Evolutionary conservation across 1,140 invertebrate genomes (phyloP), one percentile per base, ranked within the genome.

Genomic region (Drosophila busckii): DNA sequence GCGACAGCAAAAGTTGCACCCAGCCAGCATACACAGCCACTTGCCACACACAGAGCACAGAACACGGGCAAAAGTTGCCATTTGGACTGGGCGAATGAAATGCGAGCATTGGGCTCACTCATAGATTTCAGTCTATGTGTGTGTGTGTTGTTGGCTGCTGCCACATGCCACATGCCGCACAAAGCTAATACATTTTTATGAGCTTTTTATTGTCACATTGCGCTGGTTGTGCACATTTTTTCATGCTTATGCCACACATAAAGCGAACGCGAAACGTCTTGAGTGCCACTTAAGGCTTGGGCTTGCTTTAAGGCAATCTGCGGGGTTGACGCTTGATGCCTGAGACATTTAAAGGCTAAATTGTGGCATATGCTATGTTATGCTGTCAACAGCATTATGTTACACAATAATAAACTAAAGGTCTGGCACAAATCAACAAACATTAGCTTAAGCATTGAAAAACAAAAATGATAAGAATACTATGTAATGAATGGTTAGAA

Each of bases 131-230:
- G 31, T 37, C 35, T 41, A 4, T 15, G 28, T 29, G 35, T 34
- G 20, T 34, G 38, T 40, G 17, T 15, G 26, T 8, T 2, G 9
- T 45, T 15, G 10, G 7, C n/a, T 35, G 17, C 4, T 71, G 40
- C 58, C 46, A 23, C 49, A 25, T 13, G 25, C 28, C 56, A 34
- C 56, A 40, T 25, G 20, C 31, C 31, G 28, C 28, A 19, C 19
- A n/a, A n/a, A 56, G 65, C 67, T 71, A 80, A 78, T 78, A 80
- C 56, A 76, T 63, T 78, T 80, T 78, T 80, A 78, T 78, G 73
- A 64, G 71, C 64, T 64, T 80, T 76, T 76, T 76, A 78, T 78
- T 76, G 71, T 71, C 66, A 59, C 71, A 78, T 70, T 70, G 69
- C 73, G 71, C 71, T 76, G 71, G 66, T 55, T 76, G 62, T 52